These are phyloP conservation scores for Enteromius anoplus DNA, from an alignment of 2,797 vertebrate species.

Conservation along the genomic window DNA sequence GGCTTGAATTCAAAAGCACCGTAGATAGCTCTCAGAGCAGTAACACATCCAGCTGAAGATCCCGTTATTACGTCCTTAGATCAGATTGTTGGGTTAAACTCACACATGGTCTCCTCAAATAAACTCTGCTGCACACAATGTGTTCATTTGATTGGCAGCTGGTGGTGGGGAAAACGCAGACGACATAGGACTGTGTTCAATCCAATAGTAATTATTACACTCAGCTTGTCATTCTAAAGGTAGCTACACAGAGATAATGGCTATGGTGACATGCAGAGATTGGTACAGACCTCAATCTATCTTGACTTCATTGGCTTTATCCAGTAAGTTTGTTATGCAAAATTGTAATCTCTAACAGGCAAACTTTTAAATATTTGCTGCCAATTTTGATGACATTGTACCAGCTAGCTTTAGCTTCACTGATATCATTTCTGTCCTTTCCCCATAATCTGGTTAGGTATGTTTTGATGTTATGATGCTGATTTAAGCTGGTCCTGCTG, in stretches of 20 bases:
- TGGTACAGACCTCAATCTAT: background rate
- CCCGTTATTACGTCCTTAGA: conserved; percentile 23
- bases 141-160: conserved; percentile 22
- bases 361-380: background rate
- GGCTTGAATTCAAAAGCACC: conserved; percentile 53
- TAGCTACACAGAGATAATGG: background rate
- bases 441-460: too few species aligned
- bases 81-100: conserved; percentile 25
- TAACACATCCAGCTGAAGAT: conserved; percentile 36
- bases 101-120: conserved; percentile 42
- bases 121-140: conserved; percentile 35
- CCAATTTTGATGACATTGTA: background rate
- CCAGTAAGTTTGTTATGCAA: background rate
- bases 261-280: background rate
- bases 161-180: conserved; percentile 3
- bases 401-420: background rate
- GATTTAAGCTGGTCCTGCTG: too few species aligned
- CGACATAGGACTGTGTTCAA: background rate
- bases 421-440: background rate
- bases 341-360: background rate
- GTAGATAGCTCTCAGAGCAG: conserved; percentile 42
- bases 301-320: background rate
- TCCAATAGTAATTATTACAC: background rate
- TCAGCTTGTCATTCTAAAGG: background rate
- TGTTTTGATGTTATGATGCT: too few species aligned